Percentiles rank a stretch among this genome's conserved stretches.
These are phyloP conservation scores for Pachycephus smyrnensis DNA, from an alignment of 2,888 invertebrate genomes.

Conservation along the genomic window DNA sequence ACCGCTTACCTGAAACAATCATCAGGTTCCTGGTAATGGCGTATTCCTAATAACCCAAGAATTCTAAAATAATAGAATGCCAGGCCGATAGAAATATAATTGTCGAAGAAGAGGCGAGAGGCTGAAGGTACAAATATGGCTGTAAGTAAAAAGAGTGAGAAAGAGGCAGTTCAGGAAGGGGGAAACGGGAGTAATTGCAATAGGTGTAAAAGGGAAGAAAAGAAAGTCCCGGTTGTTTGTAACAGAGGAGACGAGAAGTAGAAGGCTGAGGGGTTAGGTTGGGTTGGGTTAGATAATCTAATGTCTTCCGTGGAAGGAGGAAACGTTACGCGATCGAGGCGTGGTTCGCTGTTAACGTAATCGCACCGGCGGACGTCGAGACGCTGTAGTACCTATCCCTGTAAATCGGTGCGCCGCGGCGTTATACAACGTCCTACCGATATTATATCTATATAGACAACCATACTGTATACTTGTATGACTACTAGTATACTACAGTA, in stretches of 20 bases:
- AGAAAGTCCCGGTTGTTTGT: not conserved
- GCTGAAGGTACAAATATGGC: not conserved
- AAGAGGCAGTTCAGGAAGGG: not conserved
- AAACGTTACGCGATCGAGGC: slow-evolving; percentile 48
- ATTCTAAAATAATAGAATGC: not conserved
- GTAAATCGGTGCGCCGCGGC: not conserved
- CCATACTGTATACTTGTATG: not conserved
- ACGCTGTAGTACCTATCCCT: not conserved
- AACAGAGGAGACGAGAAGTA: slow-evolving; percentile 10
- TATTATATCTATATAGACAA: not conserved
- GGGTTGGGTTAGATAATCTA: slow-evolving; percentile 23
- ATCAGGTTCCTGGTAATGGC: not conserved
- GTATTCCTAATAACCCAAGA: not conserved
- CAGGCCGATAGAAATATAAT: too few relatives aligned
- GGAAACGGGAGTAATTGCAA: not conserved
- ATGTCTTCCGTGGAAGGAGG: slow-evolving; percentile 53
- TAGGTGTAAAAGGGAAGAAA: not conserved
- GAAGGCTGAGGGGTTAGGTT: slow-evolving; percentile 17
- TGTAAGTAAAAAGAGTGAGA: not conserved
- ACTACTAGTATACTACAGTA: not conserved
- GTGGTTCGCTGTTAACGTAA: slow-evolving; percentile 33
- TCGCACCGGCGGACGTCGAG: not conserved
- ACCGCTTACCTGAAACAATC: not conserved
- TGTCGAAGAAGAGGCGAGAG: too few relatives aligned
- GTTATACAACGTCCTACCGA: not conserved